These are phyloP conservation scores for Kradibia gibbosae DNA, from an alignment of 1,140 invertebrate species.

Conservation along the genomic window DNA sequence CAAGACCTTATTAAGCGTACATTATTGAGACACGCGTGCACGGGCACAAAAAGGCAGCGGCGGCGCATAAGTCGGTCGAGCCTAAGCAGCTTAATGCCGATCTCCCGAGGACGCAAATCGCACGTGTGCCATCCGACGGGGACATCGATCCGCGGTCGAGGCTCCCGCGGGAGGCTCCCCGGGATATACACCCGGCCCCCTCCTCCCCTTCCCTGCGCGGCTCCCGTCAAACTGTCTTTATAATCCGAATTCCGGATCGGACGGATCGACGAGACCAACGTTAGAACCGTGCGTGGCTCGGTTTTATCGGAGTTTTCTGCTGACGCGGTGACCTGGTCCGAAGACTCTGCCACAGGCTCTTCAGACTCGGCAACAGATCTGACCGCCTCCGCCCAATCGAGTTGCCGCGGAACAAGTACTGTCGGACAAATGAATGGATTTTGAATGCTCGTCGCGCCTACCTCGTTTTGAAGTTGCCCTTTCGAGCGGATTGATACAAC, in stretches of 20 bases:
- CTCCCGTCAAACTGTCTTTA: too few species aligned
- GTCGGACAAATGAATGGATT: too few species aligned
- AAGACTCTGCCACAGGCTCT: too few species aligned
- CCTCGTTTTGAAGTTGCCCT: too few species aligned
- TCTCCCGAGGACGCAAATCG: constrained; percentile 24
- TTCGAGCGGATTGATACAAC: too few species aligned
- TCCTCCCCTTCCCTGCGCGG: background rate
- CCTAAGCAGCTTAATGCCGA: constrained; percentile 49
- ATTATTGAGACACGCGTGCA: constrained; percentile 53
- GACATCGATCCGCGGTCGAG: constrained; percentile 16
- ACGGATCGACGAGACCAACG: constrained; percentile 9
- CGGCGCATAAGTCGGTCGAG: constrained; percentile 18
- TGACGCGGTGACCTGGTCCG: background rate
- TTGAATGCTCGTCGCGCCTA: too few species aligned
- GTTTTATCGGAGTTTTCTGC: background rate
- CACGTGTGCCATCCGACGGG: background rate
- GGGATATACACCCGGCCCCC: background rate
- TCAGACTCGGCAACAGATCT: too few species aligned
- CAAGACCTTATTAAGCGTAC: constrained; percentile 56
- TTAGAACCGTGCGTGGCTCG: background rate
- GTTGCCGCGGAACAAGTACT: too few species aligned
- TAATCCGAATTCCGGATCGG: constrained; percentile 45
- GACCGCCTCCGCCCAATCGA: too few species aligned
- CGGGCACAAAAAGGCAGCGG: constrained; percentile 22
- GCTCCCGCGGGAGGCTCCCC: constrained; percentile 12